These are phyloP conservation scores for Nothocercus nigrocapillus DNA, from an alignment of 2,113 vertebrate genomes.

Conservation along the genomic window DNA sequence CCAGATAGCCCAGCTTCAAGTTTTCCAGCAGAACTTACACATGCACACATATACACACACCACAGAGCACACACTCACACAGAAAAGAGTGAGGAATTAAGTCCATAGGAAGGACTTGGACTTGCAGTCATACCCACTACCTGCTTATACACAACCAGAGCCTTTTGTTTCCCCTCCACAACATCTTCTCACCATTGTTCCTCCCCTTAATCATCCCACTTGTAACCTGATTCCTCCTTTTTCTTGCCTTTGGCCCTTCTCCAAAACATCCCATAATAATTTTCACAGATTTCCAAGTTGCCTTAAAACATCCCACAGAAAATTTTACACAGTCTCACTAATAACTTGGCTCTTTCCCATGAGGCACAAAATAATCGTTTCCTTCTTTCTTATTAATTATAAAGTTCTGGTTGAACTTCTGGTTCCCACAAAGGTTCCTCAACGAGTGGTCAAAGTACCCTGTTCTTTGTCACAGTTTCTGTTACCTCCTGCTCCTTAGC, in stretches of 20 bases:
- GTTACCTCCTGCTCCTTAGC: background rate
- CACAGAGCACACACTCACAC: background rate
- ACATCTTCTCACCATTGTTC: background rate
- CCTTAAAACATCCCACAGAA: background rate
- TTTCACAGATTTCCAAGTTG: background rate
- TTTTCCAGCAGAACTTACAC: background rate
- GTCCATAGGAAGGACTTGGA: rapidly evolving
- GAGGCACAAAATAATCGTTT: background rate
- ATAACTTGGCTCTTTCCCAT: background rate
- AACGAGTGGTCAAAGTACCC: background rate
- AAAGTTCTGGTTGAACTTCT: background rate
- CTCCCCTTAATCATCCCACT: background rate
- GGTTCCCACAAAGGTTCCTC: background rate
- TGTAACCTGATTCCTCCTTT: background rate
- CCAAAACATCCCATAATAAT: background rate
- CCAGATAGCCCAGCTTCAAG: background rate
- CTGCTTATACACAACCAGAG: rapidly evolving
- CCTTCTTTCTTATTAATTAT: background rate
- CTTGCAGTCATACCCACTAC: background rate
- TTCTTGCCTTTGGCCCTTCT: background rate
- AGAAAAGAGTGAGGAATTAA: background rate
- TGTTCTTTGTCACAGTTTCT: background rate
- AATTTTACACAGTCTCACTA: background rate
- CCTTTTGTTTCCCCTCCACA: background rate
- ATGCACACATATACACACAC: background rate